Evolutionary conservation across 2,113 vertebrate species (phyloP).

Genomic region (Colinus virginianus): DNA sequence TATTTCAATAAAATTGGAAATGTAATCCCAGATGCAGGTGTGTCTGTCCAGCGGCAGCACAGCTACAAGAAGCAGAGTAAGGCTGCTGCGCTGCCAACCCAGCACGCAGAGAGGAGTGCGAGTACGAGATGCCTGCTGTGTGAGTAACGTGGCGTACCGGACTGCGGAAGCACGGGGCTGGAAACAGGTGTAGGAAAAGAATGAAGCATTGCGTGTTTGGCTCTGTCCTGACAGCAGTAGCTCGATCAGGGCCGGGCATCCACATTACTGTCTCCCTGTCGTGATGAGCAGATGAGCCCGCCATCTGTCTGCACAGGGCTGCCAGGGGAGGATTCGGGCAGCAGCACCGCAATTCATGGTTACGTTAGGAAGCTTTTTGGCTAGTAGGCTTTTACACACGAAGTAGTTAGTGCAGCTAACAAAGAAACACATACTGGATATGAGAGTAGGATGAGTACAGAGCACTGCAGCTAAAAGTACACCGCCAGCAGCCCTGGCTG

Average conservation of each 20-base stretch:
- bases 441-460: fast-evolving
- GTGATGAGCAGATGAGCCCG: neutral
- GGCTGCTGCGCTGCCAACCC: neutral
- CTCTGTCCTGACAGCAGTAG: neutral
- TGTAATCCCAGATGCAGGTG: slow-evolving; percentile 28
- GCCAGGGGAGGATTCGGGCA: neutral
- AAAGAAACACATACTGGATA: neutral
- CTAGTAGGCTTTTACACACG: neutral
- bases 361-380: neutral
- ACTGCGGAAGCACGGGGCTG: neutral
- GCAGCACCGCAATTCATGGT: neutral
- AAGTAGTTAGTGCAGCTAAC: neutral
- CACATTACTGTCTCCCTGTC: neutral
- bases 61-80: neutral
- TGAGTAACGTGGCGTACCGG: neutral
- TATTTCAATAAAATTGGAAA: slow-evolving; percentile 84
- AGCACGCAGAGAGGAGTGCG: neutral
- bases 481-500: fast-evolving
- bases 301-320: neutral
- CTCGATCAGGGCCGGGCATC: neutral
- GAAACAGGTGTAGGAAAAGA: neutral
- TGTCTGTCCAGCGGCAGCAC: slow-evolving; percentile 4
- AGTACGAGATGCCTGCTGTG: neutral
- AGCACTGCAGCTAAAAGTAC: neutral
- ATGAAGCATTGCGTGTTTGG: neutral